Evolutionary conservation across 2,113 vertebrate genomes (phyloP), one percentile per base, ranked within the genome.

Genomic region (Hypocryptadius cinnamomeus): DNA sequence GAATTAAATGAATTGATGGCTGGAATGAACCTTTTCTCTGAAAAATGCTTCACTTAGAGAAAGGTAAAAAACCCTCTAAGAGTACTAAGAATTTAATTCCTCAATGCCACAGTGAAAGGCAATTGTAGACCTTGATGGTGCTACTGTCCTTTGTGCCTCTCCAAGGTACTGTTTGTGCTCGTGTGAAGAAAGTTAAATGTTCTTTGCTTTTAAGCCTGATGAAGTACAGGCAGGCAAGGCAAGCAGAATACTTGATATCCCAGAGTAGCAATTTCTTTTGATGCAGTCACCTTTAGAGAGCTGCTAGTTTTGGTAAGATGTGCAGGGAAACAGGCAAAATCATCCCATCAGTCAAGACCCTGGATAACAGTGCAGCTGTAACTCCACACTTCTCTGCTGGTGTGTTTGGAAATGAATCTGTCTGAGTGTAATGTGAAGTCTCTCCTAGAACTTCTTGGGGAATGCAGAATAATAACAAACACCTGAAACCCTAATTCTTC

Each of bases 241-340:
- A 68, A 83, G 86, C 24, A 44, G 69, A 92, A 56, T 40, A 48
- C 68, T 53, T 74, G 85, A 88, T 80, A 84, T 54, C 64, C 86
- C 71, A 87, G 71, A 87, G 44, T 3, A 86, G 88, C 68, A 63
- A 88, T 78, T 91, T 83, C 82, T 90, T 88, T 78, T 47, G 82
- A 90, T 78, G 63, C 71, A 94, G 87, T 51, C 90, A 73, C 87
- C 82, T 93, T 92, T 80, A 37, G 76, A 95, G 68, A 90, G 79
- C 44, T 85, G 50, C 59, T 88, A 79, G 88, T 90, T 95, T 91
- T 54, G 59, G 13, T 35, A 59, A 59, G 56, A 77, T 19, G 56
- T 28, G 54, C 84, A 51, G 59, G 35, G 15, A 88, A 93, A 91
- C 9, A 63, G 50, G 61, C 3, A 4, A 82, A 89, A 91, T 66